Evolutionary conservation across 2,797 vertebrate genomes (phyloP), one percentile per base, ranked within the genome.

Genomic region (Dendrocincla tyrannina): DNA sequence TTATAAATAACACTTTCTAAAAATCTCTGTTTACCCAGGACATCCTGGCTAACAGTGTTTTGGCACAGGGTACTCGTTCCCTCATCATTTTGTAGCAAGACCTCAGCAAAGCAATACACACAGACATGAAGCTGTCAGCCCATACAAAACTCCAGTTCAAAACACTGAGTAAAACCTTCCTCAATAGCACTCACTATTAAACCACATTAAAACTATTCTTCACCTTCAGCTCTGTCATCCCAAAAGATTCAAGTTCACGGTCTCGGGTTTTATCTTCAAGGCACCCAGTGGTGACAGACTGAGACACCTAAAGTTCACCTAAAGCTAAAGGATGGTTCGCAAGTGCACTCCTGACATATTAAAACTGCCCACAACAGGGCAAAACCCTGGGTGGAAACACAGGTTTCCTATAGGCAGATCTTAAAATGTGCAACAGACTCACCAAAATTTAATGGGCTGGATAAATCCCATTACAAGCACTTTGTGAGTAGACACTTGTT

Each of bases 1-100:
- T 95, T 94, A 95, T 95, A 96, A 96, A 97, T 95, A 97, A 95
- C 90, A 84, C 93, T 96, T 96, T 96, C 96, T 96, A 94, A 97
- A 97, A 97, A 95, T 94, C 94, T 91, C 83, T 95, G 83, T 97
- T 97, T 97, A 95, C 86, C 91, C 94, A 95, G 93, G 88, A 93
- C 94, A 94, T 97, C 96, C 95, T 95, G 94, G 80, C 95, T 95
- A 96, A 79, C 93, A 90, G 91, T 84, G 70, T 95, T 95, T 88
- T 97, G 96, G 96, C 95, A 95, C 47, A 86, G 50, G 88, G 66
- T 72, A 69, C 77, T 86, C 0, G 2, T 95, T 97, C 80, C 80
- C 84, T 95, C 93, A 5, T 93, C 83, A 41, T 94, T 95, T 86
- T 90, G 79, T 73, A 96, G 90, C 83, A 84, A 93, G 94, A 81